Conservation (phyloP, 2,113 vertebrate species). For the Climacteris rufus region DNA sequence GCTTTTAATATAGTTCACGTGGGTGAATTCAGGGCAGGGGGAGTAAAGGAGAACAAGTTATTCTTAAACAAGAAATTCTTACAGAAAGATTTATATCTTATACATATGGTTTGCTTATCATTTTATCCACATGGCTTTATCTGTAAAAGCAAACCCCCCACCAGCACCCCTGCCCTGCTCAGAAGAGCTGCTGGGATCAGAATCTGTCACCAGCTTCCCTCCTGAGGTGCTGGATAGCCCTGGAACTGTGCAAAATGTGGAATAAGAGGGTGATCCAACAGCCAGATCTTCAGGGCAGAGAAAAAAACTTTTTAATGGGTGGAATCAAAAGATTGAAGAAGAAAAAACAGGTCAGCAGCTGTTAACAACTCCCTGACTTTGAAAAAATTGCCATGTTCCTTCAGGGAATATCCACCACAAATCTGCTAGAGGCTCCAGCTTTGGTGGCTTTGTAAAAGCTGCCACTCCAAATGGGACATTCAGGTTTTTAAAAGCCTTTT, state of each 20-base stretch:
- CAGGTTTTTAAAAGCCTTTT: neutral
- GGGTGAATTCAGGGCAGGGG: neutral
- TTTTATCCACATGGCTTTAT: neutral
- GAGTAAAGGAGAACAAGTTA: neutral
- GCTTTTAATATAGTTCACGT: neutral
- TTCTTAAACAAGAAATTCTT: neutral
- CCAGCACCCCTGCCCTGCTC: too few species aligned
- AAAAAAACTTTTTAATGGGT: neutral
- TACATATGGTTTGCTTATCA: neutral
- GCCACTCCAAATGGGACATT: neutral
- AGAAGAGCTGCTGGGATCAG: neutral
- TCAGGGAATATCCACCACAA: neutral
- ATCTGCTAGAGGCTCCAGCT: neutral
- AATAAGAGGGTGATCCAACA: neutral
- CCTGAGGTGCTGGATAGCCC: neutral
- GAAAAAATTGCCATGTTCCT: neutral
- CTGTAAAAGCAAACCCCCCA: neutral
- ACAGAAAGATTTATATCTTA: neutral
- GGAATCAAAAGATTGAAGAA: neutral
- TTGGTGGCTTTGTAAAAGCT: neutral
- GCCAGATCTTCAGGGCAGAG: neutral
- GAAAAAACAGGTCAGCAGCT: neutral
- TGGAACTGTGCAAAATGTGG: neutral
- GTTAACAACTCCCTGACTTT: neutral
- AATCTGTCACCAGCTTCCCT: neutral